phyloP scores from a whole-genome alignment of 1,140 invertebrate genomes.

The Calephelis virginiensis region DNA sequence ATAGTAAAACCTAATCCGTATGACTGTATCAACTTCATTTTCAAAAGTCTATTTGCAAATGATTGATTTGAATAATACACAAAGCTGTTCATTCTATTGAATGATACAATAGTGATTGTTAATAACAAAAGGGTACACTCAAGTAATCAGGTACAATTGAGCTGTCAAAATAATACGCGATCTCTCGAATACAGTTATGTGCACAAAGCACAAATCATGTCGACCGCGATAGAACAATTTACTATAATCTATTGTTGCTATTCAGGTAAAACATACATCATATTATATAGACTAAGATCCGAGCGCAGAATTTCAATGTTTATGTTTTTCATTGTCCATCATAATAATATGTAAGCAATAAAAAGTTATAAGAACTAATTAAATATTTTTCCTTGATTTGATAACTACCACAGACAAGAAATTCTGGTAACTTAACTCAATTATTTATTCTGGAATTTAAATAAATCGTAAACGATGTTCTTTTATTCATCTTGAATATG shows the following conservation, averaged over 20 bases:
- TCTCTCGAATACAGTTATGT: conserved; percentile 46
- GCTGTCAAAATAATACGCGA: conserved; percentile 58
- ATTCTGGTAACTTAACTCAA: too few relatives aligned
- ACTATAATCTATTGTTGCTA: conserved; percentile 51
- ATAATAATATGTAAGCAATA: too few relatives aligned
- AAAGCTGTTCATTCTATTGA: background rate
- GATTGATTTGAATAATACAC: conserved; percentile 4
- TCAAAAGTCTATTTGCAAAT: conserved; percentile 1
- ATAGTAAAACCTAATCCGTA: too few relatives aligned
- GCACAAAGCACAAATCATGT: conserved; percentile 61
- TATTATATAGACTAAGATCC: too few relatives aligned
- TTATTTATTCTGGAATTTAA: too few relatives aligned
- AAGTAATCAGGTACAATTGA: conserved; percentile 67
- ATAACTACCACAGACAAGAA: too few relatives aligned
- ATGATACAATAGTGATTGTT: conserved; percentile 24
- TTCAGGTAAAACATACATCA: conserved; percentile 26
- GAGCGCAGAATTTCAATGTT: too few relatives aligned
- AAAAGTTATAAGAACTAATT: too few relatives aligned
- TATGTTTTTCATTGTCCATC: too few relatives aligned
- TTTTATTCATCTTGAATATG: too few relatives aligned
- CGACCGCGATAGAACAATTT: conserved; percentile 50
- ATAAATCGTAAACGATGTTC: too few relatives aligned
- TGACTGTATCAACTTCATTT: background rate
- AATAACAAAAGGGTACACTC: conserved; percentile 37
- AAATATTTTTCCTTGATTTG: too few relatives aligned